Evolutionary conservation across 1,140 invertebrate genomes (phyloP), one percentile per base, ranked within the genome.

Genomic region (Pogonomyrmex californicus): DNA sequence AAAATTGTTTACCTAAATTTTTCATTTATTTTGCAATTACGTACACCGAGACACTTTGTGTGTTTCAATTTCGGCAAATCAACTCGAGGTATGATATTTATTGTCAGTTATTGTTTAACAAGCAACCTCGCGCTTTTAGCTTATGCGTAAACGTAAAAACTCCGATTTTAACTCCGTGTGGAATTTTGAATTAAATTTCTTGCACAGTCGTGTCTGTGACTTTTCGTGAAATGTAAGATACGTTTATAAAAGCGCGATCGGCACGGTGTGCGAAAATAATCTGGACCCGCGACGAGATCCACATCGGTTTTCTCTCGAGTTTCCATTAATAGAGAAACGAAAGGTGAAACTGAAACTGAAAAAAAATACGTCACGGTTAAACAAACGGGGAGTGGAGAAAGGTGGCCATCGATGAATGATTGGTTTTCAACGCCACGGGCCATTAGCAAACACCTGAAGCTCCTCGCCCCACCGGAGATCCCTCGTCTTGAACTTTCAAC

Each of bases 401-500:
- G 54, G 5, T 41, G 47, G 63, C 78, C 78, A 86, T 87, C 51
- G 17, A 75, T 60, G 73, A 76, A 82, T 77, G 49, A 65, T 87
- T 68, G 68, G 71, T 87, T 89, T 89, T 89, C 71, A 73, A 10
- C 33, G 56, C 87, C 83, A 71, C 44, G 56, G 54, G 82, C 77
- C 81, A 87, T 91, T 82, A 83, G 63, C 82, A 91, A 88, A 86
- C 73, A 78, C 71, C 88, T 58, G 65, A 81, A 89, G 71, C 82
- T 90, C 78, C 77, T 90, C 77, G 77, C 38, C 38, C 56, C 36
- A 47, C 5, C 7, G 12, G 47, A 85, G 68, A 62, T 78, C 17
- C 47, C 78, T 78, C 17, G 82, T 30, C 54, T 56, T 60, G 82
- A 85, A 85, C 82, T 78, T 85, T 65, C 36, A 36, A 7, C 5